Conservation (phyloP, 2,113 vertebrate genomes). For the Laterallus jamaicensis region DNA sequence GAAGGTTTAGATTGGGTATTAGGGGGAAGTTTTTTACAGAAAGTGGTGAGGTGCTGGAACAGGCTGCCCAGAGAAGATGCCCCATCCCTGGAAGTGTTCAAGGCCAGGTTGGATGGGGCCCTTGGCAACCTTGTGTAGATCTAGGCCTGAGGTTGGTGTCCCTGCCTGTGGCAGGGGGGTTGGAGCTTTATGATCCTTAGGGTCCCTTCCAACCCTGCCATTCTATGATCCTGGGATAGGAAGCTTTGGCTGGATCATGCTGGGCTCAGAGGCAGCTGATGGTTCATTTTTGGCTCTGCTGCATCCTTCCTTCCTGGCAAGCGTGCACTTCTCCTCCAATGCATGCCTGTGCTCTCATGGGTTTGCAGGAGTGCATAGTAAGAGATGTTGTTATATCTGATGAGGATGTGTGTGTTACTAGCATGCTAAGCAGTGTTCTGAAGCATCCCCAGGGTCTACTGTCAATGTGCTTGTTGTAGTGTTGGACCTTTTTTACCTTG, state of each 20-base stretch:
- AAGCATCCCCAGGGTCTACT: not conserved
- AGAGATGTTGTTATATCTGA: not conserved
- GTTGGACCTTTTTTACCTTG: not conserved
- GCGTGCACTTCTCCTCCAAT: not conserved
- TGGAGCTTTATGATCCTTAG: no score
- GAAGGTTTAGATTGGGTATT: no score
- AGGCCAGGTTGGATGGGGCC: no score
- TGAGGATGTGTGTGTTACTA: not conserved
- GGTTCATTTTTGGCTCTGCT: not conserved
- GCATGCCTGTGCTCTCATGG: not conserved
- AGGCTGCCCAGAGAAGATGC: no score
- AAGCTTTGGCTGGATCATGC: not conserved
- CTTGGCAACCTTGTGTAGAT: no score
- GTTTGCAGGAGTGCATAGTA: not conserved
- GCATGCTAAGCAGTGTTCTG: not conserved
- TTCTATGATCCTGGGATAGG: not conserved
- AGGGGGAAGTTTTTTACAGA: no score
- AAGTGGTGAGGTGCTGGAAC: no score
- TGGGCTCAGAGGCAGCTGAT: not conserved
- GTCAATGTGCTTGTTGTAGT: not conserved
- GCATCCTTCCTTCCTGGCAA: not conserved
- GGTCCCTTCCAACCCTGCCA: no score
- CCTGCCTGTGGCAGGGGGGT: no score
- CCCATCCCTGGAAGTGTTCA: no score
- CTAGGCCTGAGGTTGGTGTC: no score